Evolutionary conservation across 2,888 invertebrate species (phyloP).

Genomic region (Napeogenes sylphis): DNA sequence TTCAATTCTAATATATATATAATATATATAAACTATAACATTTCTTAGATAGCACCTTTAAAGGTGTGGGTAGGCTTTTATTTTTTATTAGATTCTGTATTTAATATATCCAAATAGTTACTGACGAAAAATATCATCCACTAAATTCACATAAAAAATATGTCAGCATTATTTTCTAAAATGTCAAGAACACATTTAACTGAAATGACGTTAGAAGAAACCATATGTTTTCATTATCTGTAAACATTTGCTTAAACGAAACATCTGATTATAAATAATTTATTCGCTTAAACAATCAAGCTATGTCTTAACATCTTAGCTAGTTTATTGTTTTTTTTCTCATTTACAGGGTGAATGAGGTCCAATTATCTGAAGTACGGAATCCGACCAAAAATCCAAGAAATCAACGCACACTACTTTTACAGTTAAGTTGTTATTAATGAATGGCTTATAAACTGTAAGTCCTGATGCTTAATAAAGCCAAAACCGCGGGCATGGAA

Average conservation of each 20-base stretch:
- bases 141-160: too few relatives aligned
- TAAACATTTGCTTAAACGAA: not conserved
- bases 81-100: not conserved
- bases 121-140: too few relatives aligned
- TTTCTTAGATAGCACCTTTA: not conserved
- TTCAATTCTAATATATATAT: too few relatives aligned
- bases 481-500: too few relatives aligned
- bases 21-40: too few relatives aligned
- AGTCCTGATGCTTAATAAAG: not conserved
- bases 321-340: too few relatives aligned
- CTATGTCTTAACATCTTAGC: too few relatives aligned
- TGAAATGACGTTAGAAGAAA: not conserved
- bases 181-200: not conserved
- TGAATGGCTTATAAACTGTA: not conserved
- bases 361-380: not conserved
- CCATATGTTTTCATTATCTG: too few relatives aligned
- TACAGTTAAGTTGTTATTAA: conserved; percentile 1
- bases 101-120: not conserved
- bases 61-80: not conserved
- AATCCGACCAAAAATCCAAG: not conserved
- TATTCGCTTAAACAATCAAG: not conserved
- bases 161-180: too few relatives aligned
- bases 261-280: not conserved
- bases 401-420: not conserved
- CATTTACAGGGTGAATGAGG: too few relatives aligned